These are phyloP conservation scores for Bathynomus jamesi DNA, from an alignment of 1,140 invertebrate genomes.

Conservation along the genomic window DNA sequence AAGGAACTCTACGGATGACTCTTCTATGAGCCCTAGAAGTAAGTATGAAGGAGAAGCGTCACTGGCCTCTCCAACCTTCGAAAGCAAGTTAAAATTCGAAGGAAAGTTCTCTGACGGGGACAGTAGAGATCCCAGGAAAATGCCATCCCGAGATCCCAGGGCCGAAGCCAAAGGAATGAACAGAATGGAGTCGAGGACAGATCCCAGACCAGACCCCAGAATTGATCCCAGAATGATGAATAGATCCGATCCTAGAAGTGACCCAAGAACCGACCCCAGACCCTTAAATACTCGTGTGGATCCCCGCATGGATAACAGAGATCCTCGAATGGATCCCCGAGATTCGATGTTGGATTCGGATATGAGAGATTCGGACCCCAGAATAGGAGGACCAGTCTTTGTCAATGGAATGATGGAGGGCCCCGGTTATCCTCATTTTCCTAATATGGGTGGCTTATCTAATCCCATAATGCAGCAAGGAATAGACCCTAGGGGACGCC, in stretches of 20 bases:
- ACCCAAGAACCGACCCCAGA: constrained; percentile 19
- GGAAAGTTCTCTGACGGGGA: too few relatives aligned
- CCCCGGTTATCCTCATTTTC: constrained; percentile 12
- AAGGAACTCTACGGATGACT: constrained; percentile 22
- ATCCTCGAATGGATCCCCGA: constrained; percentile 16
- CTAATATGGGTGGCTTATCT: constrained; percentile 14
- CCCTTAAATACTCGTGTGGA: too few relatives aligned
- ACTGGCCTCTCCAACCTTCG: constrained; percentile 7
- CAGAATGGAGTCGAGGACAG: constrained; percentile 13
- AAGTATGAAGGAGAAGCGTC: constrained; percentile 22
- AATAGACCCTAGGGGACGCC: constrained; percentile 13
- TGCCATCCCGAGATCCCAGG: constrained; percentile 20
- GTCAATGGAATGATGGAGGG: constrained; percentile 23
- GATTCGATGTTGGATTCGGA: constrained; percentile 1
- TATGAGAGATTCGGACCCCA: constrained; percentile 21
- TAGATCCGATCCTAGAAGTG: constrained; percentile 12
- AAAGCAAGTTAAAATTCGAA: too few relatives aligned
- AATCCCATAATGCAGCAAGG: constrained; percentile 6
- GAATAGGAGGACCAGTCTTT: constrained; percentile 13
- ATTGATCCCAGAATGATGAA: constrained; percentile 9
- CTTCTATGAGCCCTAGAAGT: constrained; percentile 14
- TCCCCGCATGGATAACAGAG: constrained; percentile 8
- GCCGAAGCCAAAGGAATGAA: constrained; percentile 10
- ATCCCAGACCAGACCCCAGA: background rate
- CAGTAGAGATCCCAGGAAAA: constrained; percentile 21